A percentile compares a stretch with the other conserved stretches of the same genome.
Conservation (phyloP, 2,113 vertebrate species). For the Alces alces region DNA sequence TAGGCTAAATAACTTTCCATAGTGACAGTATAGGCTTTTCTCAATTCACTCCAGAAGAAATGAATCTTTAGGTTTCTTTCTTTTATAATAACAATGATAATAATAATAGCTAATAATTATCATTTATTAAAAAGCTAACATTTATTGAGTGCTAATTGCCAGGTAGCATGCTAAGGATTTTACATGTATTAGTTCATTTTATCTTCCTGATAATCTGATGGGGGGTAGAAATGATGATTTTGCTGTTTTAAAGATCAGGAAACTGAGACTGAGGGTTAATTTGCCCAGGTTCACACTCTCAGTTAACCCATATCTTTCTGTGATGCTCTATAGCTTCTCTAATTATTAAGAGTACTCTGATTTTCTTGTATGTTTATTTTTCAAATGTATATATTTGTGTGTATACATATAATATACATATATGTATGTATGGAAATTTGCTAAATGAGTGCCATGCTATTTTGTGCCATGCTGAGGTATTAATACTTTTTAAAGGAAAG, state of each 20-base stretch:
- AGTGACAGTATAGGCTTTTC: not conserved
- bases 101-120: not conserved
- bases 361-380: not conserved
- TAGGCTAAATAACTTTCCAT: not conserved
- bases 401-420: not conserved
- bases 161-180: conserved; percentile 16
- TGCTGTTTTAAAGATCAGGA: conserved; percentile 17
- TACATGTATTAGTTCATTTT: conserved; percentile 15
- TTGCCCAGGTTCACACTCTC: not conserved
- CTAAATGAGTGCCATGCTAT: not conserved
- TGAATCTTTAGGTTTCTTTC: conserved; percentile 5
- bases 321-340: not conserved
- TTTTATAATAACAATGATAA: not conserved
- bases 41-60: conserved; percentile 24
- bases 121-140: not conserved
- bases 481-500: conserved; percentile 37
- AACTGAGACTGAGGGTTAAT: conserved; percentile 32
- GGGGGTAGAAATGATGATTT: conserved; percentile 1
- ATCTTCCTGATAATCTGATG: not conserved
- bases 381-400: not conserved
- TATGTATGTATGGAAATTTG: not conserved
- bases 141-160: not conserved
- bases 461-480: not conserved
- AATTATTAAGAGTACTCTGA: not conserved
- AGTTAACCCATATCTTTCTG: not conserved